Percentiles rank a stretch among this genome's conserved stretches.
Evolutionary conservation across 1,140 invertebrate species (phyloP).

Genomic region (Triops cancriformis): DNA sequence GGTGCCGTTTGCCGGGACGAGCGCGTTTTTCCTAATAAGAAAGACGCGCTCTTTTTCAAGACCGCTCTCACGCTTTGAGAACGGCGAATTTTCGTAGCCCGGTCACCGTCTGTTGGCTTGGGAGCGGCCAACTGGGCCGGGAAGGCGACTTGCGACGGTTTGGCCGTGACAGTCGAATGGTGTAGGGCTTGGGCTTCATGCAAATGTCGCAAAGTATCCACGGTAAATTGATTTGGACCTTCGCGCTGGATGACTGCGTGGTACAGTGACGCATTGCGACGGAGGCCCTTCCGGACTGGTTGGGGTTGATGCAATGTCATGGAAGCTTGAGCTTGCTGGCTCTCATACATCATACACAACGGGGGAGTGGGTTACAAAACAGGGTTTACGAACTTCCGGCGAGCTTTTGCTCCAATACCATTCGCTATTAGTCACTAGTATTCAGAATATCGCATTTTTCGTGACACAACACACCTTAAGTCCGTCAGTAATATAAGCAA

Average conservation of each 20-base stretch:
- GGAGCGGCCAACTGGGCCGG: background rate
- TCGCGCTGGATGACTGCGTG: background rate
- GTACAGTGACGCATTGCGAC: slow-evolving; percentile 5
- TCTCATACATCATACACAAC: slow-evolving; percentile 1
- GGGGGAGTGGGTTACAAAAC: background rate
- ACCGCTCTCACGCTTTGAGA: background rate
- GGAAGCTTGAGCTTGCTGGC: background rate
- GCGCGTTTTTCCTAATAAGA: background rate
- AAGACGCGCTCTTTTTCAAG: background rate
- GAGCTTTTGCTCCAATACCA: background rate
- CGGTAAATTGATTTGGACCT: slow-evolving; percentile 4
- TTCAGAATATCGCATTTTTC: background rate
- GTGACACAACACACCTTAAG: no score
- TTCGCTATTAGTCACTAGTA: background rate
- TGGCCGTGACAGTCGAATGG: background rate
- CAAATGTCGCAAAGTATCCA: background rate
- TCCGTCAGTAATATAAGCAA: no score
- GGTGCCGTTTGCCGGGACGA: background rate
- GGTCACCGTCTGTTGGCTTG: slow-evolving; percentile 3
- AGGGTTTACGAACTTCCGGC: background rate
- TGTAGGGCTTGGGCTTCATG: background rate
- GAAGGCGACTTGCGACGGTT: background rate
- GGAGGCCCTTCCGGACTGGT: background rate
- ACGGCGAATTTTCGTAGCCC: background rate
- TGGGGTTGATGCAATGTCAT: background rate